Percentiles rank a stretch among this genome's conserved stretches.
phyloP scores from a whole-genome alignment of 64 coral and sea anemone species.

The Montipora cactus region DNA sequence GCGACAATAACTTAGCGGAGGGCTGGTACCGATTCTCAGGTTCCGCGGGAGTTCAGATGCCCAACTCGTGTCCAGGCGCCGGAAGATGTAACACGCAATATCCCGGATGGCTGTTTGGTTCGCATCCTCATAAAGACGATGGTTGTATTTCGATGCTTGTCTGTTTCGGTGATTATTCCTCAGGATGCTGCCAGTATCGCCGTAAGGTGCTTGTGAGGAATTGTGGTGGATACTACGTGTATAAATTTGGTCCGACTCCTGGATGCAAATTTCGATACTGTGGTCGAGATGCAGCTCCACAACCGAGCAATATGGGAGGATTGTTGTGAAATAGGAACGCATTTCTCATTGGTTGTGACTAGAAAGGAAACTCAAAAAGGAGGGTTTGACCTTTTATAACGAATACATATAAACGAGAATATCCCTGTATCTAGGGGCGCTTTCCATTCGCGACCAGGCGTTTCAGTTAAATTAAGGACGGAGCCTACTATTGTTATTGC shows the following conservation, averaged over 20 bases:
- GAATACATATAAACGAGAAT: too few relatives aligned
- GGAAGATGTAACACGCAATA: constrained; percentile 72
- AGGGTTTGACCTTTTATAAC: neutral
- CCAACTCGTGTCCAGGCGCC: constrained; percentile 30
- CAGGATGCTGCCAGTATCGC: constrained; percentile 64
- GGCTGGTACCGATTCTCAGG: constrained; percentile 91
- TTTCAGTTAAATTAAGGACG: too few relatives aligned
- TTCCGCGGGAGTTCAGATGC: constrained; percentile 76
- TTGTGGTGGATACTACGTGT: constrained; percentile 88
- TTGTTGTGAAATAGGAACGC: neutral
- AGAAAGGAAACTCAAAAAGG: too few relatives aligned
- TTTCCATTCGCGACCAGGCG: too few relatives aligned
- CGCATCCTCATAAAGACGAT: constrained; percentile 75
- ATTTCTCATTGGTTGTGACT: neutral
- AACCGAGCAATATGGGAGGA: neutral
- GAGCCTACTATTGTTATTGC: too few relatives aligned
- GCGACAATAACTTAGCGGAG: constrained; percentile 85
- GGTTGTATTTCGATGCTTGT: constrained; percentile 76
- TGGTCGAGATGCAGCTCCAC: constrained; percentile 10
- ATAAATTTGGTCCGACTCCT: constrained; percentile 69
- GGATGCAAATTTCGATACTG: constrained; percentile 80
- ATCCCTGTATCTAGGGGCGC: too few relatives aligned
- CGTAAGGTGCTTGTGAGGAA: constrained; percentile 78
- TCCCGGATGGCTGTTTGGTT: constrained; percentile 87
- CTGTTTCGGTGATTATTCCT: constrained; percentile 76